phyloP scores from a whole-genome alignment of 1,140 invertebrate genomes.

The Sweltsa coloradensis region DNA sequence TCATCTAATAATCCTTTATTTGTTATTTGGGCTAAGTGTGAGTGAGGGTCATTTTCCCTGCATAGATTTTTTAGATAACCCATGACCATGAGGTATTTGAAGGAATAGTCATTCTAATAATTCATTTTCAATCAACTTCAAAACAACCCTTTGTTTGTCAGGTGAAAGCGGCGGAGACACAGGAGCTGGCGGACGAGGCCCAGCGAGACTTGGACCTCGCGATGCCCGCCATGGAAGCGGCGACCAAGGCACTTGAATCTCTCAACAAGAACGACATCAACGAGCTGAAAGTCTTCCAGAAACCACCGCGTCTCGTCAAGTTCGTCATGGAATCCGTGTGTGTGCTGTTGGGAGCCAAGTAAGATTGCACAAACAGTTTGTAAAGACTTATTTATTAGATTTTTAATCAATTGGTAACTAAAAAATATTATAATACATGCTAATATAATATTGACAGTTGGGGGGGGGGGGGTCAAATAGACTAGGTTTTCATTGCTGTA shows the following conservation, averaged over 20 bases:
- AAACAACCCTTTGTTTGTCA: too few species aligned
- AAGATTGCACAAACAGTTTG: constrained; percentile 21
- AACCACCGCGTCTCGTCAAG: constrained; percentile 75
- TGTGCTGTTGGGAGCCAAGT: constrained; percentile 69
- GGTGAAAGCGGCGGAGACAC: constrained; percentile 68
- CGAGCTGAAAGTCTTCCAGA: constrained; percentile 76
- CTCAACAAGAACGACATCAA: constrained; percentile 84
- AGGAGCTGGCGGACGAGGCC: constrained; percentile 72
- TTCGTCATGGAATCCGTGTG: constrained; percentile 88
- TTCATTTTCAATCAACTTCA: constrained; percentile 3
- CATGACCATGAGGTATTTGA: too few species aligned
- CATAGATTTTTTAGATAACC: too few species aligned
- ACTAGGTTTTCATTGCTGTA: too few species aligned
- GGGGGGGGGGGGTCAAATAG: too few species aligned
- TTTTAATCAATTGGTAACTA: not conserved
- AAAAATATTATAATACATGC: not conserved
- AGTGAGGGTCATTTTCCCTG: too few species aligned
- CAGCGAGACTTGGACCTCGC: constrained; percentile 72
- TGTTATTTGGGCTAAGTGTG: too few species aligned
- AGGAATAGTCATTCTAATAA: too few species aligned
- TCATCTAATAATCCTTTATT: too few species aligned
- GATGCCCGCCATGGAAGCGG: constrained; percentile 69
- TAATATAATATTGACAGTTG: too few species aligned
- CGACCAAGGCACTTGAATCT: constrained; percentile 68
- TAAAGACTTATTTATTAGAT: not conserved